These are phyloP conservation scores for Aptenodytes forsteri DNA, from an alignment of 2,113 vertebrate genomes.

Conservation along the genomic window DNA sequence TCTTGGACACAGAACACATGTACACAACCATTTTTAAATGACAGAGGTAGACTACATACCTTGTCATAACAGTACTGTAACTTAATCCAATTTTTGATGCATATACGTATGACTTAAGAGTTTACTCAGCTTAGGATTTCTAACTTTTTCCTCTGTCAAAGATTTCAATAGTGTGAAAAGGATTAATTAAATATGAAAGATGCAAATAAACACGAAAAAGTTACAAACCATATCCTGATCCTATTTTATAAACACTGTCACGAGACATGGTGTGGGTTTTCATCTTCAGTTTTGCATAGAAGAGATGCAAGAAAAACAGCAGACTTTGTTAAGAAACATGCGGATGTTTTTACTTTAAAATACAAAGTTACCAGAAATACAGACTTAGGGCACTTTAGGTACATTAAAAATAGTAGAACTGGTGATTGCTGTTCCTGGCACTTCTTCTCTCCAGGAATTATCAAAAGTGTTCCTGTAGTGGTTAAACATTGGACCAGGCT, in stretches of 20 bases:
- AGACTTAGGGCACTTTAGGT: slow-evolving; percentile 13
- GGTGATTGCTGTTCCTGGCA: not conserved
- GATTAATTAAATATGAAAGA: not conserved
- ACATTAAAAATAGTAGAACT: slow-evolving; percentile 21
- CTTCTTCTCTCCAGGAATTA: not conserved
- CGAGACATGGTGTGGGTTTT: not conserved
- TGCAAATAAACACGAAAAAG: not conserved
- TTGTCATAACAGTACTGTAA: not conserved
- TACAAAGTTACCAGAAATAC: slow-evolving; percentile 60
- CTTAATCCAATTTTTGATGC: not conserved
- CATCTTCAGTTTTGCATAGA: not conserved
- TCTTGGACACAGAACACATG: not conserved
- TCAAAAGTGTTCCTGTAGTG: not conserved
- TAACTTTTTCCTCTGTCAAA: not conserved
- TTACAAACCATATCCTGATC: not conserved
- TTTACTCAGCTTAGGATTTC: not conserved
- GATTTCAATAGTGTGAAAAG: not conserved
- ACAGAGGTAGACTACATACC: not conserved
- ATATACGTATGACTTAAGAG: not conserved
- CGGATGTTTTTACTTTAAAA: slow-evolving; percentile 11
- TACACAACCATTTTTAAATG: not conserved
- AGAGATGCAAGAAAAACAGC: not conserved
- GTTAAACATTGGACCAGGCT: no score
- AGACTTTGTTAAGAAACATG: not conserved
- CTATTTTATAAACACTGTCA: not conserved